Evolutionary conservation across 2,113 vertebrate genomes (phyloP), one percentile per base, ranked within the genome.

Genomic region (Archilochus colubris): DNA sequence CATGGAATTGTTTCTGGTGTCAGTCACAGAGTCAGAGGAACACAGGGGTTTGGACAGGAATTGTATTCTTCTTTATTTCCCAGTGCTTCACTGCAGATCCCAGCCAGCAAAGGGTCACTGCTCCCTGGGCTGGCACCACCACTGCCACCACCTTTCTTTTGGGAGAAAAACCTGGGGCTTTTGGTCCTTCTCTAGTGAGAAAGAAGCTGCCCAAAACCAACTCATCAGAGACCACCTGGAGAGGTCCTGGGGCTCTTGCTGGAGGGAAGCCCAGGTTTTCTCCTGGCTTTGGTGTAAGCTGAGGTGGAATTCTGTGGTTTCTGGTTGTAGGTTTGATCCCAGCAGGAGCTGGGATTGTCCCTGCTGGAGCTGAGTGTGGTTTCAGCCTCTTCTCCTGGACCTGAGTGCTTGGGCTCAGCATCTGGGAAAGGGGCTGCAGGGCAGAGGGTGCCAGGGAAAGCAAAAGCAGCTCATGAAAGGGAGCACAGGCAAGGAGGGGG

Each of bases 361-460:
- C 0, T 2, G 0, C 14, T 8, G 46, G 53, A 50, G 15, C 5
- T 1, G 59, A 73, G n/a, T 0, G 2, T 12, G 83, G 73, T 5
- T 17, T 33, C 61, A 6, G 10, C n/a, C 62, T 0, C 31, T 30
- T 36, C 59, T 14, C 44, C 77, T 82, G 53, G 84, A 10, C 6
- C 69, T 7, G 31, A 67, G 61, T 2, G 1, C 38, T 12, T 0
- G 24, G 54, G 59, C 12, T 46, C 54, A 12, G 81, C 31, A 0
- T 10, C 63, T 19, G 46, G 92, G 85, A 94, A 95, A 96, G 93
- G 81, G 79, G 46, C 84, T 91, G 89, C 13, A 3, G 57, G 83
- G 73, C 75, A 78, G 61, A 88, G 62, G 85, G 81, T 88, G 88
- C 89, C 90, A 62, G 69, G 15, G 67, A 59, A 51, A 77, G 91